phyloP scores from a whole-genome alignment of 2,888 invertebrate species.

The Lepidochrysops patricia region DNA sequence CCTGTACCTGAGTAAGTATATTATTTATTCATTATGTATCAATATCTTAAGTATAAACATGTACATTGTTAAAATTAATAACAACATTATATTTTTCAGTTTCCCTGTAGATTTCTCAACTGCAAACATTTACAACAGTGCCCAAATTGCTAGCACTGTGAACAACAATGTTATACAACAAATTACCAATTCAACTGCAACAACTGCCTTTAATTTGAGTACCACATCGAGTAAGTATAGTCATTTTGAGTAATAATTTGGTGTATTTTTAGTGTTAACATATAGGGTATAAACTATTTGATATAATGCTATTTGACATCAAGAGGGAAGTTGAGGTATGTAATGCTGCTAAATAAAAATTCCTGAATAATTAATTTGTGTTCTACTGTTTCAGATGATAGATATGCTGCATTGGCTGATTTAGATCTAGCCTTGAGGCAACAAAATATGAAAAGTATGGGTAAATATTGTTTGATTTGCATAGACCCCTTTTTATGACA shows the following conservation, averaged over 20 bases:
- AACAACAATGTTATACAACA: conserved; percentile 50
- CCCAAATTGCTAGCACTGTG: conserved; percentile 54
- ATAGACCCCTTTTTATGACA: background rate
- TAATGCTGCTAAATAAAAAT: too few relatives aligned
- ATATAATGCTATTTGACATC: too few relatives aligned
- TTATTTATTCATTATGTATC: background rate
- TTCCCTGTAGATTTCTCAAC: conserved; percentile 83
- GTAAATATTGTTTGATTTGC: conserved; percentile 31
- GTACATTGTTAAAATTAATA: background rate
- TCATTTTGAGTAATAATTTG: conserved; percentile 20
- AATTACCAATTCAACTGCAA: conserved; percentile 56
- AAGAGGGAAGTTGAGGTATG: too few relatives aligned
- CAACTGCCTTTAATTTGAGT: conserved; percentile 42
- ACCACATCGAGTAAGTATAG: conserved; percentile 44
- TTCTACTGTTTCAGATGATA: conserved; percentile 82
- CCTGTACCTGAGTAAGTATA: conserved; percentile 62
- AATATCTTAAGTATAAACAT: conserved; percentile 16
- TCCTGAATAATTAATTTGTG: too few relatives aligned
- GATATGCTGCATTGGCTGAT: conserved; percentile 96
- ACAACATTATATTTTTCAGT: conserved; percentile 40
- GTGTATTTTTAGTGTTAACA: too few relatives aligned
- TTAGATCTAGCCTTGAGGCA: conserved; percentile 84
- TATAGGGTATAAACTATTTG: too few relatives aligned
- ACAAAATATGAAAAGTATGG: conserved; percentile 68
- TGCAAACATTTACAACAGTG: conserved; percentile 81